These are phyloP conservation scores for Bufo bufo DNA, from an alignment of 2,113 vertebrate genomes.

Conservation along the genomic window DNA sequence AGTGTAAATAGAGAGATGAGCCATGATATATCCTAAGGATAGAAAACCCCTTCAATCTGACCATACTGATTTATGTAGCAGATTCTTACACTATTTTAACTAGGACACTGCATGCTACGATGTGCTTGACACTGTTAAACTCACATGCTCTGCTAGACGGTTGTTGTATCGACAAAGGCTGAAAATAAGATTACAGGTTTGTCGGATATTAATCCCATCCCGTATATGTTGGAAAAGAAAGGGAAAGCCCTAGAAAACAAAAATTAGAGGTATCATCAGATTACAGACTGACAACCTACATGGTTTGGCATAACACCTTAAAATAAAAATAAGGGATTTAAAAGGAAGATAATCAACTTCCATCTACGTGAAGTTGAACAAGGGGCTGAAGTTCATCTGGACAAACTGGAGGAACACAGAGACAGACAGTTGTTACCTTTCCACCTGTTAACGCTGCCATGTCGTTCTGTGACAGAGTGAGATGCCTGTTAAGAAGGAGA, in stretches of 20 bases:
- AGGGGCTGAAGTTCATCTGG: not conserved
- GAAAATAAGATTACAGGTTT: conserved; percentile 99
- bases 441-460: conserved; percentile 98
- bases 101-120: too few relatives aligned
- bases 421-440: conserved; percentile 75
- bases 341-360: not conserved
- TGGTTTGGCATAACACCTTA: not conserved
- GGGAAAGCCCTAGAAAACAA: conserved; percentile 86
- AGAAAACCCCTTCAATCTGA: too few relatives aligned
- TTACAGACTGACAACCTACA: too few relatives aligned
- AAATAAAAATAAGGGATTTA: not conserved
- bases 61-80: too few relatives aligned
- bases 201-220: conserved; percentile 98
- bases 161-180: conserved; percentile 98
- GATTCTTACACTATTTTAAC: too few relatives aligned
- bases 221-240: conserved; percentile 99
- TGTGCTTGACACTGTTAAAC: conserved; percentile 56
- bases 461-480: conserved; percentile 97
- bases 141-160: conserved; percentile 94
- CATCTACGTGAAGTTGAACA: not conserved
- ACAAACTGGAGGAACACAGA: not conserved
- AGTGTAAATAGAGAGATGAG: too few relatives aligned
- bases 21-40: too few relatives aligned
- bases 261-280: not conserved
- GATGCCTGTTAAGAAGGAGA: conserved; percentile 77